phyloP scores from a whole-genome alignment of 2,888 invertebrate genomes.

The Ptilodon capucinus region DNA sequence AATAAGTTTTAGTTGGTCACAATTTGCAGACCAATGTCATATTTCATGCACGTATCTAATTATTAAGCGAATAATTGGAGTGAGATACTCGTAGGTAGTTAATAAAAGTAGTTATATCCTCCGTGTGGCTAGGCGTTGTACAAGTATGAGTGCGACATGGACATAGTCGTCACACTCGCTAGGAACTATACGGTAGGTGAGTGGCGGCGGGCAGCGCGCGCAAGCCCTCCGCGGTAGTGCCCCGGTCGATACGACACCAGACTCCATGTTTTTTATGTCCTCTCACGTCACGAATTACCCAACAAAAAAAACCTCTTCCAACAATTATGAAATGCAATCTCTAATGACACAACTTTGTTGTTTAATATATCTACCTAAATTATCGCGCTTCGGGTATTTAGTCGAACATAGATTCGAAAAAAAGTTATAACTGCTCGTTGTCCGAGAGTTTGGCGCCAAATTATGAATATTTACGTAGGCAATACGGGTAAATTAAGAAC shows the following conservation, averaged over 20 bases:
- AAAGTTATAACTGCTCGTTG: not conserved
- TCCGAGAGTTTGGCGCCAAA: slow-evolving; percentile 11
- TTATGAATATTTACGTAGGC: not conserved
- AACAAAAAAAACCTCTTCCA: slow-evolving; percentile 60
- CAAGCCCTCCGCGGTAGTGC: slow-evolving; percentile 34
- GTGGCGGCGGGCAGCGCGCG: slow-evolving; percentile 64
- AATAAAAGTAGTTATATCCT: not conserved
- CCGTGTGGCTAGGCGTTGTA: slow-evolving; percentile 11
- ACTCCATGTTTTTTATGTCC: slow-evolving; percentile 80
- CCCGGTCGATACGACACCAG: slow-evolving; percentile 79
- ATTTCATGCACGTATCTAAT: too few relatives aligned
- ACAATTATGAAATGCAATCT: slow-evolving; percentile 58
- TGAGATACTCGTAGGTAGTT: too few relatives aligned
- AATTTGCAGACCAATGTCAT: too few relatives aligned
- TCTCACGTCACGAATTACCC: slow-evolving; percentile 71
- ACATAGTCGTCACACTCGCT: slow-evolving; percentile 35
- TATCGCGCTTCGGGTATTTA: too few relatives aligned
- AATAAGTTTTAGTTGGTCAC: too few relatives aligned
- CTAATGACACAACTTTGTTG: slow-evolving; percentile 32
- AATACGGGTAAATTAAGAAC: not conserved
- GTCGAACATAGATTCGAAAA: too few relatives aligned
- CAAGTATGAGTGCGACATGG: slow-evolving; percentile 20
- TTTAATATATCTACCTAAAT: not conserved
- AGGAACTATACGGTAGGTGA: slow-evolving; percentile 29
- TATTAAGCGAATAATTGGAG: too few relatives aligned